phyloP scores from a whole-genome alignment of 2,888 invertebrate genomes.

The Coleophora deauratella region DNA sequence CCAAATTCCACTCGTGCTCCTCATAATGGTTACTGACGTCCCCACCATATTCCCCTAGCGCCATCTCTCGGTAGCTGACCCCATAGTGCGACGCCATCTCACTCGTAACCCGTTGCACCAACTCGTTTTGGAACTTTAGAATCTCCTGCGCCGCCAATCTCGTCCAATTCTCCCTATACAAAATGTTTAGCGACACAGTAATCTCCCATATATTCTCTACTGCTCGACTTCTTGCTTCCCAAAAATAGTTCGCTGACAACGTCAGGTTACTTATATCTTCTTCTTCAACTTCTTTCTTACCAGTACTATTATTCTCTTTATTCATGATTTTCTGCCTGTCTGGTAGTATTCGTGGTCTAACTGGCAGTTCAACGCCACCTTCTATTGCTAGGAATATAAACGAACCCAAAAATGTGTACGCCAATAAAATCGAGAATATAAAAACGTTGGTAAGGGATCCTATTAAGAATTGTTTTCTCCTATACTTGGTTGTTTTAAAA shows the following conservation, averaged over 20 bases:
- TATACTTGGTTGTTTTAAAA: conserved; percentile 70
- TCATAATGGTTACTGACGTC: conserved; percentile 60
- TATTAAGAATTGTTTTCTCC: conserved; percentile 77
- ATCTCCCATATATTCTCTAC: conserved; percentile 95
- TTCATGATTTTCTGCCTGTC: conserved; percentile 64
- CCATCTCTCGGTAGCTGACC: conserved; percentile 68
- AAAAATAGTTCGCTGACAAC: conserved; percentile 63
- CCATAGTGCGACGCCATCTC: conserved; percentile 80
- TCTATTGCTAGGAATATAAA: conserved; percentile 91
- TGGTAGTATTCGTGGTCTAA: conserved; percentile 61
- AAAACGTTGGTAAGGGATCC: conserved; percentile 87
- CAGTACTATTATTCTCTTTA: conserved; percentile 63
- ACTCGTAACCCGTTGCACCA: conserved; percentile 84
- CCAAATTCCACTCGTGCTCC: conserved; percentile 90
- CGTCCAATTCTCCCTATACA: conserved; percentile 94
- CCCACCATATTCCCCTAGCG: conserved; percentile 59
- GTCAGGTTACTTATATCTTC: conserved; percentile 54
- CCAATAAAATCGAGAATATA: conserved; percentile 86
- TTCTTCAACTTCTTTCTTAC: conserved; percentile 54
- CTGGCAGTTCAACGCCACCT: conserved; percentile 76
- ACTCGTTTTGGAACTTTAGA: conserved; percentile 86
- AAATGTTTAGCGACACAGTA: conserved; percentile 88
- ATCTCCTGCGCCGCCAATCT: conserved; percentile 85
- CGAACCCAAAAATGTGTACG: conserved; percentile 84
- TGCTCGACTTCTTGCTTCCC: conserved; percentile 72